Percentiles rank a stretch among this genome's conserved stretches.
phyloP scores from a whole-genome alignment of 2,888 invertebrate genomes.

The Spodoptera picta region DNA sequence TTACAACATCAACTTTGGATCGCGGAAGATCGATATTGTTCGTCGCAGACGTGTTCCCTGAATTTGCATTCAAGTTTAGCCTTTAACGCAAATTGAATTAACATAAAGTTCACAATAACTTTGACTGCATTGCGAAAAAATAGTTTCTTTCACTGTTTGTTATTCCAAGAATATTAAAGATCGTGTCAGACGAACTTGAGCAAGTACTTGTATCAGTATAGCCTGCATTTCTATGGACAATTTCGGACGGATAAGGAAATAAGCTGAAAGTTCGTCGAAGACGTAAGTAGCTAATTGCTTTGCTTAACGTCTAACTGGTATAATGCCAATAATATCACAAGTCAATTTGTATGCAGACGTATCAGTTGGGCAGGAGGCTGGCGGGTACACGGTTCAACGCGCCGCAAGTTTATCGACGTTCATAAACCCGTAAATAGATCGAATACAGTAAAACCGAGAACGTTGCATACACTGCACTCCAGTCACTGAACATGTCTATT shows the following conservation, averaged over 20 bases:
- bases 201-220: not conserved
- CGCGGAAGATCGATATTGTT: constrained; percentile 63
- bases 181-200: constrained; percentile 17
- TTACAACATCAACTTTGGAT: constrained; percentile 46
- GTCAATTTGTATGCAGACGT: constrained; percentile 62
- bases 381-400: constrained; percentile 70
- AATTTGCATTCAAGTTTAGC: constrained; percentile 53
- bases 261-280: constrained; percentile 3
- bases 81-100: constrained; percentile 55
- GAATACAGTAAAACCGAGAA: constrained; percentile 81
- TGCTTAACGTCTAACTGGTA: constrained; percentile 9
- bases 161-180: constrained; percentile 46
- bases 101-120: constrained; percentile 57
- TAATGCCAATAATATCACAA: constrained; percentile 28
- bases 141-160: constrained; percentile 40
- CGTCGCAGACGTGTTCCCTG: constrained; percentile 47
- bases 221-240: constrained; percentile 28
- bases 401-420: constrained; percentile 77
- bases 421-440: constrained; percentile 86
- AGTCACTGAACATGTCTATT: constrained; percentile 68
- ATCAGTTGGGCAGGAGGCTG: constrained; percentile 56
- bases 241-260: constrained; percentile 3
- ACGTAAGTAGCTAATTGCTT: too few species aligned
- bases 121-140: constrained; percentile 53
- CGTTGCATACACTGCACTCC: constrained; percentile 62